phyloP scores from a whole-genome alignment of 2,113 vertebrate genomes.

The Pelvicachromis taeniatus region DNA sequence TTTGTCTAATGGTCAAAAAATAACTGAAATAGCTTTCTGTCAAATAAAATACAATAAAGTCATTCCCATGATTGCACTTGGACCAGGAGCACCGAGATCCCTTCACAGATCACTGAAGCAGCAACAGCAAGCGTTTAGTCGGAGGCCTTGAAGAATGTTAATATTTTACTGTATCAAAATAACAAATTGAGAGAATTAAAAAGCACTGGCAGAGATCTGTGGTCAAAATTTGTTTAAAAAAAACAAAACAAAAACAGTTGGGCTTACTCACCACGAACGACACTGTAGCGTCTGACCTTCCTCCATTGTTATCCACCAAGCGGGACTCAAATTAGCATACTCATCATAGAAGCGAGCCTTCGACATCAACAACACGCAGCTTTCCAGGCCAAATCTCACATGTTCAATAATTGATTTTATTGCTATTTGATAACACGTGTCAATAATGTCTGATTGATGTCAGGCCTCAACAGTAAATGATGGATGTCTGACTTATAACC shows the following conservation, averaged over 20 bases:
- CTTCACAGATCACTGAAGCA: background rate
- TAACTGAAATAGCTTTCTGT: fast-evolving
- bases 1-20: background rate
- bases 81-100: background rate
- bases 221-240: background rate
- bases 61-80: background rate
- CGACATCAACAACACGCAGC: background rate
- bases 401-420: background rate
- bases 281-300: background rate
- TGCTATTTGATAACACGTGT: background rate
- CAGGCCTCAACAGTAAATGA: background rate
- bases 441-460: background rate
- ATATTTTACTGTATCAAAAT: background rate
- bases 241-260: background rate
- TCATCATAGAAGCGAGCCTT: background rate
- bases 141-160: background rate
- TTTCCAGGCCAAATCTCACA: background rate
- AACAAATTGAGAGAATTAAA: fast-evolving
- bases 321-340: background rate
- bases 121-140: background rate
- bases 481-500: background rate
- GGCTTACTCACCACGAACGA: background rate
- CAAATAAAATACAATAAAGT: background rate
- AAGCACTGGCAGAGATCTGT: background rate
- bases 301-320: no score